Percentiles rank a stretch among this genome's conserved stretches.
Evolutionary conservation across 1,140 invertebrate genomes (phyloP).

Genomic region (Apis mellifera): Amel_HAv3.1 CM009941.2:12361501-12362000

Average conservation of each 20-base stretch:
- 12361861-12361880: too few species aligned
- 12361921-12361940: not conserved
- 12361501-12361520: not conserved
- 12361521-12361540: not conserved
- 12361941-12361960: not conserved
- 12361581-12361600: not conserved
- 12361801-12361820: too few species aligned
- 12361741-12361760: not conserved
- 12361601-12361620: not conserved
- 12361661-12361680: constrained; percentile 70
- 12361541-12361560: not conserved
- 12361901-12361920: not conserved
- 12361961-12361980: not conserved
- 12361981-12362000: constrained; percentile 14
- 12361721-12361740: constrained; percentile 60
- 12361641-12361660: constrained; percentile 67
- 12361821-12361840: too few species aligned
- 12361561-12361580: not conserved
- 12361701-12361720: constrained; percentile 54
- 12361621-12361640: too few species aligned
- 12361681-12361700: constrained; percentile 52
- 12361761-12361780: too few species aligned
- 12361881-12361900: too few species aligned
- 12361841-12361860: too few species aligned
- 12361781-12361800: too few species aligned